Percentiles rank a stretch among this genome's conserved stretches.
phyloP scores from a whole-genome alignment of 2,888 invertebrate genomes.

The Creontiades dilutus region DNA sequence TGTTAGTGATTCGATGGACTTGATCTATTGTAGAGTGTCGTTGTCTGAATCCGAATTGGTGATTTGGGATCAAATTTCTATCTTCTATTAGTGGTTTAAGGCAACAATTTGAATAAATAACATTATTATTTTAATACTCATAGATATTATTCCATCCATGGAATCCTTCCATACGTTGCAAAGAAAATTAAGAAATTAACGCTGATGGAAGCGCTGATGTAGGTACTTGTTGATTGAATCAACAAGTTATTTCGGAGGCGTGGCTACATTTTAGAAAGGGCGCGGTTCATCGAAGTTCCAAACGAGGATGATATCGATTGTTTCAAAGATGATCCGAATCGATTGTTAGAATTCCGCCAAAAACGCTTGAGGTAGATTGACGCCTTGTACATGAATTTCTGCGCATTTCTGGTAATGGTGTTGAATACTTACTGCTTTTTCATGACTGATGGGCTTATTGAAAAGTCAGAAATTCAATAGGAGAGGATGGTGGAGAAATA shows the following conservation, averaged over 20 bases:
- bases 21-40: too few species aligned
- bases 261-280: not conserved
- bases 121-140: too few species aligned
- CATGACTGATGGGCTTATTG: not conserved
- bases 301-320: not conserved
- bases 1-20: too few species aligned
- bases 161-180: too few species aligned
- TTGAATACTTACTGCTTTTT: not conserved
- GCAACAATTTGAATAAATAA: too few species aligned
- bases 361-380: not conserved
- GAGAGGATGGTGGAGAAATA: not conserved
- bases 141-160: too few species aligned
- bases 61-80: too few species aligned
- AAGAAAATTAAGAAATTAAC: too few species aligned
- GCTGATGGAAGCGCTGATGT: too few species aligned
- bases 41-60: too few species aligned
- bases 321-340: not conserved
- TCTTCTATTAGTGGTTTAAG: too few species aligned
- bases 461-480: not conserved
- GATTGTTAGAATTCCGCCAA: not conserved
- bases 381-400: not conserved
- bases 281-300: not conserved
- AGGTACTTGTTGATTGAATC: not conserved
- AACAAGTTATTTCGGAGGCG: constrained; percentile 28
- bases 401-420: not conserved